Evolutionary conservation across 2,113 vertebrate species (phyloP), one percentile per base, ranked within the genome.

Genomic region (Todiramphus saurophagus): DNA sequence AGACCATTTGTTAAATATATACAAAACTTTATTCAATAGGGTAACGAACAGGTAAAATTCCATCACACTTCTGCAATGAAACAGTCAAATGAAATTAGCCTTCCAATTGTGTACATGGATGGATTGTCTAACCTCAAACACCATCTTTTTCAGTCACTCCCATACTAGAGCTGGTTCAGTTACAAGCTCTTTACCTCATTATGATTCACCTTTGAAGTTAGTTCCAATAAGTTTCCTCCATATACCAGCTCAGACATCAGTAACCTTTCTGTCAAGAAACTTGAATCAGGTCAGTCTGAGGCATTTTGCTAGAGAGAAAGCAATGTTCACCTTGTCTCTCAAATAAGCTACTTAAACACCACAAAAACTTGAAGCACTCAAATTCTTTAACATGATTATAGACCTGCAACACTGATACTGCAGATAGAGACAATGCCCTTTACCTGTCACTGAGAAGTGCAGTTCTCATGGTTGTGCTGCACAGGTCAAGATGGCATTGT

Each of bases 101-200:
- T 30, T 58, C 16, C n/a, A 69, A 1, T 0, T 64, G 31, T 9
- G 10, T 6, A 41, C 28, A 53, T 1, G 8, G 21, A 53, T 1
- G 8, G 21, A n/a, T 2, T 43, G 14, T 27, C n/a, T 67, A 81
- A 63, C 13, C 21, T 11, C 77, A 84, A 56, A 48, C 18, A 7
- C 39, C 41, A 39, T 8, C 13, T 19, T 60, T 80, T 66, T 46
- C 37, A 51, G 14, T 25, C 8, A 5, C 21, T 41, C 7, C 58
- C 35, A 68, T 10, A 21, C 18, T 19, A 68, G 25, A 69, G 51
- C 41, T 70, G 31, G 35, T 80, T 81, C 53, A 64, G 3, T 60
- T 83, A 62, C 58, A 27, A 44, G 19, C 50, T 83, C 55, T 8
- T 25, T 60, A 17, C 25, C 44, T 43, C 56, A 30, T 48, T 37